These are phyloP conservation scores for Anas bahamensis DNA, from an alignment of 2,797 vertebrate genomes.

Conservation along the genomic window DNA sequence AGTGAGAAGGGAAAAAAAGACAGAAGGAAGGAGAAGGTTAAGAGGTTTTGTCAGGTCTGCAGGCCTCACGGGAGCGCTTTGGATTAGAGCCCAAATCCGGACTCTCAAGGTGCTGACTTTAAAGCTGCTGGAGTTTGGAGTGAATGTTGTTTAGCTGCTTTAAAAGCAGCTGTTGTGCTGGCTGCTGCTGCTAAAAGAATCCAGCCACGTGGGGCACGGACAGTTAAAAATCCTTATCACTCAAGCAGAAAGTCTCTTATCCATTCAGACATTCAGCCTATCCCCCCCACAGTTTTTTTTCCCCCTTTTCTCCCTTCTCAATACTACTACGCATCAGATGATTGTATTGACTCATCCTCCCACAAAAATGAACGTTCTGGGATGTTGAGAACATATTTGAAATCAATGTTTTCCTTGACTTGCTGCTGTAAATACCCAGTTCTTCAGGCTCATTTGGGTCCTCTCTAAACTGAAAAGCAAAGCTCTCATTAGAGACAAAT, in stretches of 20 bases:
- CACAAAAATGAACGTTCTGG: slow-evolving; percentile 20
- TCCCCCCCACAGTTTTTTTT: not conserved
- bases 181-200: not conserved
- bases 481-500: not conserved
- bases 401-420: slow-evolving; percentile 23
- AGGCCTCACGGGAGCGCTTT: not conserved
- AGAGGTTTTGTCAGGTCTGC: not conserved
- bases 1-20: not conserved
- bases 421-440: not conserved
- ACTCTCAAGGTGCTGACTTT: not conserved
- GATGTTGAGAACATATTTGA: slow-evolving; percentile 1
- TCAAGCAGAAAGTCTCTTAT: not conserved
- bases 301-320: not conserved
- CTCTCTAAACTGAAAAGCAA: not conserved
- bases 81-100: not conserved
- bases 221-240: not conserved
- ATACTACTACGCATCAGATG: not conserved
- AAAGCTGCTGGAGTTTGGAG: not conserved
- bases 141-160: not conserved
- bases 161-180: not conserved
- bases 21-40: not conserved
- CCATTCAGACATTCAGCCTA: not conserved
- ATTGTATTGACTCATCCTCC: slow-evolving; percentile 6
- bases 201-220: not conserved
- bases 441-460: not conserved